These are phyloP conservation scores for Cyrtodaria siliqua DNA, from an alignment of 2,888 invertebrate species.

Conservation along the genomic window DNA sequence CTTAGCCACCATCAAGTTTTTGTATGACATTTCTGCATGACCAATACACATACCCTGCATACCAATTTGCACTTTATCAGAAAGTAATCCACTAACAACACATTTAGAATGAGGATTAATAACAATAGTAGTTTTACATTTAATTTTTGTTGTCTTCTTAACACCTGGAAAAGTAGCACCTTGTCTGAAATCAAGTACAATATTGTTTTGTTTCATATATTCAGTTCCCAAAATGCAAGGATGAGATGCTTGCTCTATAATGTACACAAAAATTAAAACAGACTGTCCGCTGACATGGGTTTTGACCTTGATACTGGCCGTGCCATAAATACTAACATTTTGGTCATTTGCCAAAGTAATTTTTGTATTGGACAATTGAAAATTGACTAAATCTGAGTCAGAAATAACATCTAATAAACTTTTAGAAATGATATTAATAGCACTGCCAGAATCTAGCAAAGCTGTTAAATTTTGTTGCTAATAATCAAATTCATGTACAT, in stretches of 20 bases:
- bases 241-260: conserved; percentile 31
- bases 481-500: conserved; percentile 19
- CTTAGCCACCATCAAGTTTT: conserved; percentile 34
- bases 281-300: background rate
- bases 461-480: conserved; percentile 6
- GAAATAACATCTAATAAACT: conserved; percentile 11
- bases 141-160: conserved; percentile 31
- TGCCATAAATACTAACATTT: conserved; percentile 15
- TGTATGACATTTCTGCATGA: conserved; percentile 30
- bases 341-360: conserved; percentile 19
- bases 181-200: conserved; percentile 24
- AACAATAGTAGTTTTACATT: conserved; percentile 8
- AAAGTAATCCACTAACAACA: conserved; percentile 20
- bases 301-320: conserved; percentile 2
- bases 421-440: conserved; percentile 22
- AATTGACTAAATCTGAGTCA: background rate
- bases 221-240: conserved; percentile 29
- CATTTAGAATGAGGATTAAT: conserved; percentile 33
- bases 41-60: conserved; percentile 29
- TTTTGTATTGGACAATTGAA: background rate
- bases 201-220: conserved; percentile 17
- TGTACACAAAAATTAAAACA: conserved; percentile 23
- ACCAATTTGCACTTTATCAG: conserved; percentile 12
- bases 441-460: conserved; percentile 22
- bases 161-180: conserved; percentile 5